Evolutionary conservation across 1,140 invertebrate genomes (phyloP), one percentile per base, ranked within the genome.

Genomic region (Battus philenor): DNA sequence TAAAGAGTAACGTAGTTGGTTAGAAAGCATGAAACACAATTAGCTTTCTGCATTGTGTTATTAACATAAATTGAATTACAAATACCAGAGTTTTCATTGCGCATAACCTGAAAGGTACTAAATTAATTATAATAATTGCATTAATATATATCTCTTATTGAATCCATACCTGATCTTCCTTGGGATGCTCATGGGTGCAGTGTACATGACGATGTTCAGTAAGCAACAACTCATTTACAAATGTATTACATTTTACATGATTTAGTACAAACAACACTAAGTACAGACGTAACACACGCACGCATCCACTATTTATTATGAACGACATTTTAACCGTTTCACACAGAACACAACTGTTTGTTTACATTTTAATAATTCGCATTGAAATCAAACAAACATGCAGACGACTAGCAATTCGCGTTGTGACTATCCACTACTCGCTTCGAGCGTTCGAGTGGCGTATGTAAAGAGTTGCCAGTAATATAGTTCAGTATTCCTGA

Each of bases 111-210:
- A 10, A 29, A 39, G 11, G 13, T 12, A 12, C 26, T 34, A 2
- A 34, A 34, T n/a, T n/a, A n/a, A n/a, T n/a, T n/a, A n/a, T n/a
- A n/a, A 15, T 9, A 24, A 39, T 9, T 0, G 24, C 4, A 8
- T 27, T 6, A 9, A 7, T 27, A 11, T 12, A 5, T 1, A 2
- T 6, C 29, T 11, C 12, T 11, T 30, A 4, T 11, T 11, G 10
- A 30, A 1, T 27, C 12, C 6, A 69, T 57, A 82, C 78, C 68
- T 82, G 62, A 44, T 82, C 75, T 20, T 62, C 78, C 50, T 72
- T 82, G 2, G 78, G 78, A 33, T 82, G 78, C 46, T 77, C 60
- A 32, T 82, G 78, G 15, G 59, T 72, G 43, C 78, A 82, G 39
- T 75, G 73, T n/a, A 65, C 68, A 55, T 75, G 63, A 31, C 44